These are phyloP conservation scores for Callyntrura sp. DNA, from an alignment of 2,888 invertebrate species.

Conservation along the genomic window DNA sequence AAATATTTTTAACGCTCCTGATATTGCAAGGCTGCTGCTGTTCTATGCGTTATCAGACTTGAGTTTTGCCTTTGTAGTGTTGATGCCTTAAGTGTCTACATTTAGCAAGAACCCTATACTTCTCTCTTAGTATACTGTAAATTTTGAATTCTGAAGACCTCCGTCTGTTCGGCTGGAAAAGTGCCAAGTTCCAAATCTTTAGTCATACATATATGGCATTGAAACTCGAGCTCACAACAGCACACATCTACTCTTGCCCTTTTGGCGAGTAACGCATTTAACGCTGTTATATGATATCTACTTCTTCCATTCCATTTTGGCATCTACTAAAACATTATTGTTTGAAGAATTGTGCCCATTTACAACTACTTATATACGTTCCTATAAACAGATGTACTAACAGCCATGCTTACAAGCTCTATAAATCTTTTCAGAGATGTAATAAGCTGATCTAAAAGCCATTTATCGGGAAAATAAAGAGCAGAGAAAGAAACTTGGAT, in stretches of 20 bases:
- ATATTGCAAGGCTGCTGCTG: not conserved
- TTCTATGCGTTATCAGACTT: not conserved
- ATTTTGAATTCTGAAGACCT: constrained; percentile 18
- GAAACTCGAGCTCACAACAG: not conserved
- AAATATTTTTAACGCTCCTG: not conserved
- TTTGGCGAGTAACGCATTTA: not conserved
- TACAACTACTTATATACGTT: too few species aligned
- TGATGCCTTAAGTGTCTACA: not conserved
- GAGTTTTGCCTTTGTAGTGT: not conserved
- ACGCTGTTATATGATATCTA: not conserved
- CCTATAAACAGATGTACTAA: too few species aligned
- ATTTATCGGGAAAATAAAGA: too few species aligned
- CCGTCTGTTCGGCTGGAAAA: constrained; percentile 24
- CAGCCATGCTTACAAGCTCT: too few species aligned
- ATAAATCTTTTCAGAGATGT: too few species aligned
- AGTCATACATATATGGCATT: too few species aligned
- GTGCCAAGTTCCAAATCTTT: not conserved
- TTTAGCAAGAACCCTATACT: not conserved
- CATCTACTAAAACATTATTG: too few species aligned
- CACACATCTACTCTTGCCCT: not conserved
- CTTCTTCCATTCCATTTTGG: not conserved
- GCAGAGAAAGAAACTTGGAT: too few species aligned
- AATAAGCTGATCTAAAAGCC: too few species aligned
- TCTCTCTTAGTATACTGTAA: not conserved
- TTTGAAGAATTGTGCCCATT: too few species aligned